phyloP scores from a whole-genome alignment of 1,140 invertebrate genomes.

The Cardiocondyla obscurior region DNA sequence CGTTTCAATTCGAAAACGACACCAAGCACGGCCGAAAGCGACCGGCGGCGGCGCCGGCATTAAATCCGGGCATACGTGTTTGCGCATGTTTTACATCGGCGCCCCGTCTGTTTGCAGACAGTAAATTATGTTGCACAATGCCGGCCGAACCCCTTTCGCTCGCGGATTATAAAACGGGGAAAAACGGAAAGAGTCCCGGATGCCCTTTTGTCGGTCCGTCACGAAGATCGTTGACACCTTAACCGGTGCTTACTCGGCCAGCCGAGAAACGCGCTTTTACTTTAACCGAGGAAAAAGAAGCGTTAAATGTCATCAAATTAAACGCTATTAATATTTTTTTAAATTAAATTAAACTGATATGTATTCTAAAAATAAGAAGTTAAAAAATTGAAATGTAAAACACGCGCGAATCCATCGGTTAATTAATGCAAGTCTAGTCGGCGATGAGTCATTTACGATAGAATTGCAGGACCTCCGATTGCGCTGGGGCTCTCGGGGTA shows the following conservation, averaged over 20 bases:
- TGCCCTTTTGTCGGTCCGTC: constrained; percentile 56
- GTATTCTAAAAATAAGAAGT: not conserved
- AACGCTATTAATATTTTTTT: not conserved
- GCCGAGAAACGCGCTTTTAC: not conserved
- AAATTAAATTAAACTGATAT: too few species aligned
- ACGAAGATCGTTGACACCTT: constrained; percentile 19
- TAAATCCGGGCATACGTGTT: constrained; percentile 71
- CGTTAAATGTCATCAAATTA: not conserved
- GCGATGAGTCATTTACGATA: not conserved
- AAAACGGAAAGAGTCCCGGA: constrained; percentile 51
- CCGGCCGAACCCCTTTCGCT: constrained; percentile 63
- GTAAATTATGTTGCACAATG: constrained; percentile 83
- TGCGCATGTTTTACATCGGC: constrained; percentile 83
- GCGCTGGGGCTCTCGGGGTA: not conserved
- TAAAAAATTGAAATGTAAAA: not conserved
- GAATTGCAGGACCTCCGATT: not conserved
- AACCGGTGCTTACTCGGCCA: not conserved
- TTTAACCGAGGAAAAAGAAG: not conserved
- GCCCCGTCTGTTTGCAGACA: constrained; percentile 83
- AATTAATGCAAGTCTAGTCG: not conserved
- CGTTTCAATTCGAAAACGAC: constrained; percentile 68
- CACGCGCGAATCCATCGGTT: not conserved
- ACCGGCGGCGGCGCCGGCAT: constrained; percentile 15
- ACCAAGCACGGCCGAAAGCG: constrained; percentile 41
- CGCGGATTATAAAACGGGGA: constrained; percentile 71